phyloP scores from a whole-genome alignment of 2,888 invertebrate species.

The Drymonia ruficornis region DNA sequence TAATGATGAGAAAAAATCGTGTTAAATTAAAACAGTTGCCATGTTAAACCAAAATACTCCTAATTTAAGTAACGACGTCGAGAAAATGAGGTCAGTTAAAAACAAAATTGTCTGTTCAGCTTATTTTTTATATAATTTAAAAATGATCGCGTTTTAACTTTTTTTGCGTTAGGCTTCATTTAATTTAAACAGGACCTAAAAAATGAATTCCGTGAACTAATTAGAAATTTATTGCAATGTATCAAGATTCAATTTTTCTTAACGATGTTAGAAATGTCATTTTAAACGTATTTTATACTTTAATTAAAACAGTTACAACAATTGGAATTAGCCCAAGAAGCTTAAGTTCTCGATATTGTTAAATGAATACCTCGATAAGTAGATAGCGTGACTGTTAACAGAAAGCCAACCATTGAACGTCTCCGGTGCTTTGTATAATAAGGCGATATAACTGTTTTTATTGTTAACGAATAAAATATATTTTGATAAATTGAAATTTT shows the following conservation, averaged over 20 bases:
- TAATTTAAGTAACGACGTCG: conserved; percentile 16
- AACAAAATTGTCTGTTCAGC: neutral
- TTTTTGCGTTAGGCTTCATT: neutral
- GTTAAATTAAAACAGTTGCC: conserved; percentile 26
- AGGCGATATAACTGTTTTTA: conserved; percentile 28
- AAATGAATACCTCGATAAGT: conserved; percentile 32
- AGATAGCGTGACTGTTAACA: conserved; percentile 18
- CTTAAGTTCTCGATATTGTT: neutral
- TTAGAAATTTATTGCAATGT: too few species aligned
- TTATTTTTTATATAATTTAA: too few species aligned
- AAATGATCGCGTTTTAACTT: too few species aligned
- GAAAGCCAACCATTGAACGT: conserved; percentile 15
- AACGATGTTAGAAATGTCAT: too few species aligned
- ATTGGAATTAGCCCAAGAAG: neutral
- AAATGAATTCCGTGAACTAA: too few species aligned
- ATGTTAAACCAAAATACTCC: conserved; percentile 35
- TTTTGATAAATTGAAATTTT: conserved; percentile 15
- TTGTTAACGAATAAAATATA: conserved; percentile 37
- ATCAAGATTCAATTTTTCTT: too few species aligned
- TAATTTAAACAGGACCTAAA: neutral
- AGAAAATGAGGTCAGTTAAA: neutral
- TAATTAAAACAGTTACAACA: neutral
- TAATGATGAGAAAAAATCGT: conserved; percentile 23
- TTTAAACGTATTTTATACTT: too few species aligned
- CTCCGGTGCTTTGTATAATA: conserved; percentile 35